Base-by-base conservation (phyloP, 2,113 vertebrate genomes). In the Erythrocercus mccallii region DNA sequence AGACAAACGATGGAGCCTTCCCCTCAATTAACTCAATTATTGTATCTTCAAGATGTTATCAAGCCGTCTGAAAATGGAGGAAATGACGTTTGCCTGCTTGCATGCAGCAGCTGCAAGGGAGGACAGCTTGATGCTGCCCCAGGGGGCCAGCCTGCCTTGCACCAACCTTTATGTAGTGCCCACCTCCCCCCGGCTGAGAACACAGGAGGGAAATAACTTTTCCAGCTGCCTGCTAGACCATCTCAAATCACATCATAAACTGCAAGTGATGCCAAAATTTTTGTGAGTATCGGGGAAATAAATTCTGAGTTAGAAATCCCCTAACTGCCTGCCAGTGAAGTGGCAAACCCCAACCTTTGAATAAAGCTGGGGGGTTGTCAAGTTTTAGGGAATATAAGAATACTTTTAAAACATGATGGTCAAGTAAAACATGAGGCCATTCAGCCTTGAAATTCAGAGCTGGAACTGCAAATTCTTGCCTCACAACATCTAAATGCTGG, bases 21-120 rank as follows among this genome's bases (percentile, higher is more conserved):
- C 83, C 61, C 86, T 91, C 91, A 89, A 94, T 95, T 97, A 91
- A 94, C 82, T 88, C 79, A 81, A 86, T 96, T 94, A 96, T 74
- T 79, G 40, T 94, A 91, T 86, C 81, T 94, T 66, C 0, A 21
- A 94, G 94, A 96, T 97, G 81, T 86, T 96, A 94, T 96, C 84
- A 7, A 5, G 38, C 30, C 0, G 0, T 69, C 73, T 85, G 81
- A 30, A 89, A 50, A 42, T 2, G 40, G 37, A 94, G 92, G 95
- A 94, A 96, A 86, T 86, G 60, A 86, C 2, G 22, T 60, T 17
- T 33, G 64, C 85, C 65, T 68, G 65, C 51, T 71, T 68, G 86
- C 65, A 73, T 37, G 74, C 61, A 51, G 72, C 1, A 2, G 66
- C 6, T 35, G 57, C 50, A 28, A 8, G 50, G 51, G 25, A 54